phyloP scores from a whole-genome alignment of 2,113 vertebrate species.

The Etheostoma cragini region DNA sequence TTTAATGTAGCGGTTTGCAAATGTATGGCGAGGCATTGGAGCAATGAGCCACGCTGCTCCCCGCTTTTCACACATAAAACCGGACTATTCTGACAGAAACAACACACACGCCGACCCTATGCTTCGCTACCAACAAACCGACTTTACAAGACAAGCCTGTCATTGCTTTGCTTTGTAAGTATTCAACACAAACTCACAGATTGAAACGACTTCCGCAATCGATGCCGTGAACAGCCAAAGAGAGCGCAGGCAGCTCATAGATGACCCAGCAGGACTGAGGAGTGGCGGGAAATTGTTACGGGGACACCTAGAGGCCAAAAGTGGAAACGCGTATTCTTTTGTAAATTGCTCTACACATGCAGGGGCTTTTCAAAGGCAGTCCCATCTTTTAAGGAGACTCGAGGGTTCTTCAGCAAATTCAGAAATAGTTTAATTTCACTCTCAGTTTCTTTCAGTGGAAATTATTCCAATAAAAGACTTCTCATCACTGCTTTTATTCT shows the following conservation, averaged over 20 bases:
- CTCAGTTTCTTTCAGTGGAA: not conserved
- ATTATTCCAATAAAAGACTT: conserved; percentile 6
- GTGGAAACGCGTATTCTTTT: not conserved
- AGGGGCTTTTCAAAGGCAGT: not conserved
- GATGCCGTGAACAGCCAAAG: conserved; percentile 52
- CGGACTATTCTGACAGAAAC: not conserved
- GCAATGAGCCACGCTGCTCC: not conserved
- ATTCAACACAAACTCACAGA: conserved; percentile 56
- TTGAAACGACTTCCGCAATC: conserved; percentile 28
- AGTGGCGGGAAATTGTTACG: not conserved
- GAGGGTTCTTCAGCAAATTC: not conserved
- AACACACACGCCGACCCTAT: not conserved
- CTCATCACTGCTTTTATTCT: not conserved
- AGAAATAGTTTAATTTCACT: conserved; percentile 19
- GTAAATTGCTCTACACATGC: not conserved
- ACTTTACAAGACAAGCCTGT: not conserved
- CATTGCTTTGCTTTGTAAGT: not conserved
- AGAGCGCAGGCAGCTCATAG: not conserved
- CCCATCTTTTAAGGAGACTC: not conserved
- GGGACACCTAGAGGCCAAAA: conserved; percentile 69
- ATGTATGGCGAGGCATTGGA: not conserved
- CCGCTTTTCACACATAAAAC: not conserved
- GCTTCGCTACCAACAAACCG: not conserved
- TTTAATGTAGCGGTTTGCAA: not conserved
- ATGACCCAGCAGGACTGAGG: not conserved